Evolutionary conservation across 2,113 vertebrate species (phyloP).

Genomic region (Eonycteris spelaea): DNA sequence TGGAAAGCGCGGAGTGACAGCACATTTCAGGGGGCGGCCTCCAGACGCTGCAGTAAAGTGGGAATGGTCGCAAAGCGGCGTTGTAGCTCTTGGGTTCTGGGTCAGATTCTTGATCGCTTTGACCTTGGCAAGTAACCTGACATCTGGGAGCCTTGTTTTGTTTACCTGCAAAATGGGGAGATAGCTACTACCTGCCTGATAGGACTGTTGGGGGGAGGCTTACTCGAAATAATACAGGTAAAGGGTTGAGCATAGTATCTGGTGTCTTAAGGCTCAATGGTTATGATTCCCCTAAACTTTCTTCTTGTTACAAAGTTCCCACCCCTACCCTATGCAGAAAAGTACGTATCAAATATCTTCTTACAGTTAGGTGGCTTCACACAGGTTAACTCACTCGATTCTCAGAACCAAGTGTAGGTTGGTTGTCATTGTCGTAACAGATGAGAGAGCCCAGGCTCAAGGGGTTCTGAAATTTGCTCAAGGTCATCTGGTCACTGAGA

Average conservation of each 20-base stretch:
- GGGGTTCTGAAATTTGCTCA: not conserved
- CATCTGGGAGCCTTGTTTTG: not conserved
- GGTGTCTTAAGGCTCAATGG: not conserved
- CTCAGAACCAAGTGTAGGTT: not conserved
- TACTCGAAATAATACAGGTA: not conserved
- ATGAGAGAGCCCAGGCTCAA: not conserved
- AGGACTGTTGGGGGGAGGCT: not conserved
- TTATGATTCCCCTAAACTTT: not conserved
- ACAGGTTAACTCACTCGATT: not conserved
- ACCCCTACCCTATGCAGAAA: not conserved
- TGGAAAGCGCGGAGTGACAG: not conserved
- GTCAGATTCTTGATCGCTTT: not conserved
- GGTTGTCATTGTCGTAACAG: not conserved
- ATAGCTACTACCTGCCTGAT: not conserved
- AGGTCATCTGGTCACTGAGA: slow-evolving; percentile 39
- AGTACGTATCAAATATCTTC: not conserved
- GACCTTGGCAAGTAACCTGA: not conserved
- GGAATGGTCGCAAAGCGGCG: not conserved
- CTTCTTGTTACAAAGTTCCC: not conserved
- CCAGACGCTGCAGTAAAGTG: not conserved
- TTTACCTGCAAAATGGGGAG: not conserved
- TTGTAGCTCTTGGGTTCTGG: not conserved
- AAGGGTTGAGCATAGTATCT: not conserved
- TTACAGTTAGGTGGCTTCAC: not conserved
- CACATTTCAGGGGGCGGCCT: not conserved